phyloP scores from a whole-genome alignment of 2,113 vertebrate species.

The Misgurnus mizolepis region DNA sequence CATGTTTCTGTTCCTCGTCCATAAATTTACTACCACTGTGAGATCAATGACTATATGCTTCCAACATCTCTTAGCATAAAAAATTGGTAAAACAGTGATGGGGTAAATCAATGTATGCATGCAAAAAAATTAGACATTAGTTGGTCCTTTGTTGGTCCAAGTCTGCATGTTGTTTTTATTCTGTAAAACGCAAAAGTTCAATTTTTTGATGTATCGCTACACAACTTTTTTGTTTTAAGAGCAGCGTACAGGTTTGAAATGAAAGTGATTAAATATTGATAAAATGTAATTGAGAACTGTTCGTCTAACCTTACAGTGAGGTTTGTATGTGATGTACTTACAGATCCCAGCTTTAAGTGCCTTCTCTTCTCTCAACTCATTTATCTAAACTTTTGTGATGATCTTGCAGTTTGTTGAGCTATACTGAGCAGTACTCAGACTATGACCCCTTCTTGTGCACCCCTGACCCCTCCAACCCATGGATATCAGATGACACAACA shows the following conservation, averaged over 20 bases:
- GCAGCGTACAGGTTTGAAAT: too few species aligned
- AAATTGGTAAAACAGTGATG: too few species aligned
- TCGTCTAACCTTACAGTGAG: background rate
- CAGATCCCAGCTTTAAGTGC: background rate
- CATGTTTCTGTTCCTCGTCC: slow-evolving; percentile 36
- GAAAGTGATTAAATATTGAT: too few species aligned
- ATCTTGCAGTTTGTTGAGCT: slow-evolving; percentile 83
- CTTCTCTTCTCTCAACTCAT: background rate
- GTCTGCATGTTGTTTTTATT: too few species aligned
- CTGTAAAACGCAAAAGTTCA: too few species aligned
- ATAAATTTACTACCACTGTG: background rate
- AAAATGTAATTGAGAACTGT: too few species aligned
- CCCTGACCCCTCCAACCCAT: slow-evolving; percentile 92
- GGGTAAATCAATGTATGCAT: too few species aligned
- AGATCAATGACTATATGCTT: slow-evolving; percentile 20
- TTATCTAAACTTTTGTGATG: background rate
- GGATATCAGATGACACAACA: slow-evolving; percentile 91
- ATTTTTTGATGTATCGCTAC: too few species aligned
- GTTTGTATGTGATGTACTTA: background rate
- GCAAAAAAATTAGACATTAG: too few species aligned
- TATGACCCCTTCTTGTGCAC: slow-evolving; percentile 94
- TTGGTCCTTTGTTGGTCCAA: too few species aligned
- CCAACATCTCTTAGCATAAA: too few species aligned
- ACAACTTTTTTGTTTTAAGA: too few species aligned
- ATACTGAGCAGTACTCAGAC: slow-evolving; percentile 95